phyloP scores from a whole-genome alignment of 2,888 invertebrate genomes.

The Harmothoe impar region DNA sequence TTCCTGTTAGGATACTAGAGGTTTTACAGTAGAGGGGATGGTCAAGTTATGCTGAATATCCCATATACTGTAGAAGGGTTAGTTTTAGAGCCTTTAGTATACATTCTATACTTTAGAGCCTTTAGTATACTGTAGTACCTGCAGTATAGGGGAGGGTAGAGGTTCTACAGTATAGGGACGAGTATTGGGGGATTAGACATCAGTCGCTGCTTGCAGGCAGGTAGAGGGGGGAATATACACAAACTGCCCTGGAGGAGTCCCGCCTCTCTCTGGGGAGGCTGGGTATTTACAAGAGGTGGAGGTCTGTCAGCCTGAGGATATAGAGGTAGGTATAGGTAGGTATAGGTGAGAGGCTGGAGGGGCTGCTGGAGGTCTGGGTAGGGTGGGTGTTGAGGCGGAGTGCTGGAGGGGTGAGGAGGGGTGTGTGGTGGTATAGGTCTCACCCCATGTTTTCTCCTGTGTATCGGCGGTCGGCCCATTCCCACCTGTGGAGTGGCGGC shows the following conservation, averaged over 20 bases:
- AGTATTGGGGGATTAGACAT: no score
- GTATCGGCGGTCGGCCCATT: slow-evolving; percentile 27
- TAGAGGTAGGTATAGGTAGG: background rate
- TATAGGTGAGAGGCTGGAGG: background rate
- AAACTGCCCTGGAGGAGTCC: background rate
- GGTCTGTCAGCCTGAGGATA: background rate
- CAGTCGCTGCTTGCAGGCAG: no score
- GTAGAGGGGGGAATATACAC: no score
- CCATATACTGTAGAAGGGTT: no score
- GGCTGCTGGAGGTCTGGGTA: background rate
- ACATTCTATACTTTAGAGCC: no score
- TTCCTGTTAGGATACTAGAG: background rate
- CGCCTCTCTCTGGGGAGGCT: background rate
- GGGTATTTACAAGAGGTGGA: slow-evolving; percentile 9
- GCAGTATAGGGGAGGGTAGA: no score
- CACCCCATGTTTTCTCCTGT: background rate
- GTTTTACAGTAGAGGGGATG: background rate
- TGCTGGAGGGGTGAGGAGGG: slow-evolving; percentile 1
- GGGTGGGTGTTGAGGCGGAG: background rate
- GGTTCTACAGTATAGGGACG: no score
- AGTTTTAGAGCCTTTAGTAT: no score
- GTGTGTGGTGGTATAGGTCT: background rate
- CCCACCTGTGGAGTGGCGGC: slow-evolving; percentile 37
- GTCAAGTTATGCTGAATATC: background rate
- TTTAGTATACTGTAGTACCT: no score